Evolutionary conservation across 1,140 invertebrate species (phyloP), one percentile per base, ranked within the genome.

Genomic region (Drosophila sp.): DNA sequence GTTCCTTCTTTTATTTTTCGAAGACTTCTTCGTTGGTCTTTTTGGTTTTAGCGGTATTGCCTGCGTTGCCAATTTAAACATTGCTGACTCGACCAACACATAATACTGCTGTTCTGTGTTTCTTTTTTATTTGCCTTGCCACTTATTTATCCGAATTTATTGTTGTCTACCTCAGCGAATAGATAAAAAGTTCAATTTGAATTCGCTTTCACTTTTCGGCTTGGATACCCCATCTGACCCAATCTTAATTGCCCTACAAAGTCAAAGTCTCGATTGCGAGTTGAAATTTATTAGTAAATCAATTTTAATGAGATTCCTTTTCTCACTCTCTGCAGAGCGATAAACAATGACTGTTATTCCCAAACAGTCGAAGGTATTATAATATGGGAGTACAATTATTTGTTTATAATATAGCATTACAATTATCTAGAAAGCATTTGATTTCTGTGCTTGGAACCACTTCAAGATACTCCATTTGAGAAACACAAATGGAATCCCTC

Each of bases 141-240:
- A 72, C 48, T 72, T 87, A 75, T 87, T 87, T 86, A 82, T 72
- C 76, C 70, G 61, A 86, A 82, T 86, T 86, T 87, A 87, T 86
- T 86, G 78, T 78, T 86, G 82, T 81, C 78, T 86, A 87, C 78
- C 78, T 86, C 78, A 72, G 51, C 69, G 82, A 78, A 63, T 59
- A 78, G 81, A 86, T 86, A 89, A 82, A 77, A 80, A 76, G 80
- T 83, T 83, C 80, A 79, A 83, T 82, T 82, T 82, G 67, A 83
- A 82, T 82, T 75, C 76, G 43, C 56, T 59, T 63, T 34, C 32
- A 18, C 63, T 72, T 67, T 40, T 54, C 65, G 48, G 27, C 63
- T 36, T 27, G 43, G 56, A 57, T 61, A 69, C 74, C 77, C 73
- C 78, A 83, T 82, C 74, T 53, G 50, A 53, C 61, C 64, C 65